Conservation (phyloP, 2,113 vertebrate species). For the Channa maculata region DNA sequence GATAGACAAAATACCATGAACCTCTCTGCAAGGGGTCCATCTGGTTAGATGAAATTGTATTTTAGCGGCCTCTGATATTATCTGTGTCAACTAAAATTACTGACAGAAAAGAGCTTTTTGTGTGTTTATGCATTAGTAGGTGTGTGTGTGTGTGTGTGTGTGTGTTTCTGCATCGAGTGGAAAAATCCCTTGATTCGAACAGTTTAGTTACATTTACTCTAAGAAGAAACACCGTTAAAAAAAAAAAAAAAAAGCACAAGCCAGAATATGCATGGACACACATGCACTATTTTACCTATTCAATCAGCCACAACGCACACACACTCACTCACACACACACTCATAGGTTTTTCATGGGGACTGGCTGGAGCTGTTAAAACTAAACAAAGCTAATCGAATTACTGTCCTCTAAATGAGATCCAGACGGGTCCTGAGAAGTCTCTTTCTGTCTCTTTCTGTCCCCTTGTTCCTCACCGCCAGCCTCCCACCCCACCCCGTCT, state of each 20-base stretch:
- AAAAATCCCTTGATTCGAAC: too few relatives aligned
- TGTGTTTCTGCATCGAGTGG: neutral
- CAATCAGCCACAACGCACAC: neutral
- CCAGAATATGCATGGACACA: neutral
- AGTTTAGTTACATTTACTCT: too few relatives aligned
- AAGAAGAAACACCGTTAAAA: too few relatives aligned
- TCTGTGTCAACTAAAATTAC: neutral
- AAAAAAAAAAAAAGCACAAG: neutral
- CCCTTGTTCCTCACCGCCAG: neutral
- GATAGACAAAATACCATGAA: too few relatives aligned
- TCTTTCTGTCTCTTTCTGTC: constrained; percentile 21
- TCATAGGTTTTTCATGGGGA: constrained; percentile 64
- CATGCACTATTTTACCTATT: neutral
- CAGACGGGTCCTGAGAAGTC: constrained; percentile 71
- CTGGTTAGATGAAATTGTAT: too few relatives aligned
- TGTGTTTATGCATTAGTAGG: neutral
- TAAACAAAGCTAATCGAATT: constrained; percentile 87
- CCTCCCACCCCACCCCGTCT: constrained; percentile 6
- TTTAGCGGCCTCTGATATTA: neutral
- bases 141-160: neutral
- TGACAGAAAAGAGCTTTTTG: neutral
- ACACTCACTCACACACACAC: neutral
- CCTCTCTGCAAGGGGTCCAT: neutral
- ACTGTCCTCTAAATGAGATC: constrained; percentile 83
- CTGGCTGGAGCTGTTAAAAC: constrained; percentile 83